Percentiles rank a stretch among this genome's conserved stretches.
phyloP scores from a whole-genome alignment of 1,140 invertebrate species.

The Penaeus vannamei region DNA sequence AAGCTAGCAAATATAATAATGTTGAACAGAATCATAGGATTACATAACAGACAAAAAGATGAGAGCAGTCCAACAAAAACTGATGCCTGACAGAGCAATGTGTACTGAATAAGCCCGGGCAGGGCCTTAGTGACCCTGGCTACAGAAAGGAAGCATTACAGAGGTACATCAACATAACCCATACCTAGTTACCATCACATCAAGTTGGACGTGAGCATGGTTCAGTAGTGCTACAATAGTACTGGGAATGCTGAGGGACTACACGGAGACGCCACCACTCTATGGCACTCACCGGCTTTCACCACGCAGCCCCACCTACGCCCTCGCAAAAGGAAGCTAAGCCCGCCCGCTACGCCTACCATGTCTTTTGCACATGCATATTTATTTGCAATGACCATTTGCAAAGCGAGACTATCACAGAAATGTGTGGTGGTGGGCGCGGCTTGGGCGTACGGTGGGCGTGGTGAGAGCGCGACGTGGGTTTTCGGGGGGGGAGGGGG shows the following conservation, averaged over 20 bases:
- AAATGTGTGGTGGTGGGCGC: conserved; percentile 31
- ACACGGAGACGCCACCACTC: conserved; percentile 63
- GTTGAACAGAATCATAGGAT: conserved; percentile 67
- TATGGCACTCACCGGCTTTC: conserved; percentile 28
- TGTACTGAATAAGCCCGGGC: conserved; percentile 63
- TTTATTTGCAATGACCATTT: conserved; percentile 56
- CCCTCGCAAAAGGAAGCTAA: conserved; percentile 23
- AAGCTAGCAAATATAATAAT: conserved; percentile 68
- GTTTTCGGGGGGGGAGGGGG: not conserved
- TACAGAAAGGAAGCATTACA: conserved; percentile 65
- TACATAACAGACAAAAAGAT: conserved; percentile 68
- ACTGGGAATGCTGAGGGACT: conserved; percentile 64
- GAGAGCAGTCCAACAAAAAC: conserved; percentile 67
- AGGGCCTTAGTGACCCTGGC: conserved; percentile 51
- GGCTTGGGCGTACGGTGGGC: conserved; percentile 38
- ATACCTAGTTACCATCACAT: conserved; percentile 66
- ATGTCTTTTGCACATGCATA: conserved; percentile 55
- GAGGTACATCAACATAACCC: conserved; percentile 66
- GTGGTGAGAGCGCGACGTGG: conserved; percentile 35
- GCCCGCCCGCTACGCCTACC: conserved; percentile 48
- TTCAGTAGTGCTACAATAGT: conserved; percentile 66
- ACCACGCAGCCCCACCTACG: conserved; percentile 25
- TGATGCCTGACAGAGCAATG: conserved; percentile 65
- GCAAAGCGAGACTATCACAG: conserved; percentile 54
- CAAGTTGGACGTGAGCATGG: conserved; percentile 66